phyloP scores from a whole-genome alignment of 2,113 vertebrate genomes.

The Peromyscus leucopus region DNA sequence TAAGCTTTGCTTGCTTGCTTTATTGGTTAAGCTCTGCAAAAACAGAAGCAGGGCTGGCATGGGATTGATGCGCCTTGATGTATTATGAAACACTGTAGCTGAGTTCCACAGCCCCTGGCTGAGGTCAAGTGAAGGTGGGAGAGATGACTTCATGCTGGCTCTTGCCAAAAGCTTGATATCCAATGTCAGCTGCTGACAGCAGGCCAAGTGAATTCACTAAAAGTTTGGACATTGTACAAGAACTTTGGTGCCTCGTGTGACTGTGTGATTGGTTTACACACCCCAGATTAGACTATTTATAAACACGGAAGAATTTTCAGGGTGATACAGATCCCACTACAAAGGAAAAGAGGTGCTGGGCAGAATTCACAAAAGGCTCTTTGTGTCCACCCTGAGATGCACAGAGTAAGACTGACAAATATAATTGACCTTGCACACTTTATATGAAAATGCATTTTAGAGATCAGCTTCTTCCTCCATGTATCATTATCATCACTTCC shows the following conservation, averaged over 20 bases:
- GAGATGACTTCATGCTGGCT: conserved; percentile 67
- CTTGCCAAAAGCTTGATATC: conserved; percentile 72
- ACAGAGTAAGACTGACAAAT: not conserved
- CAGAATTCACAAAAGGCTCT: not conserved
- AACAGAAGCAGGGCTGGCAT: conserved; percentile 11
- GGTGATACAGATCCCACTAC: conserved; percentile 33
- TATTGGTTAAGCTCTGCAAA: conserved; percentile 39
- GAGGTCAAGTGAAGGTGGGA: conserved; percentile 80
- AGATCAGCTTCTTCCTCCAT: not conserved
- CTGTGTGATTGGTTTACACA: not conserved
- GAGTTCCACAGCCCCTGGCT: conserved; percentile 20
- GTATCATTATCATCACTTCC: not conserved
- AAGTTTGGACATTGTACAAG: conserved; percentile 77
- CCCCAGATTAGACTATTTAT: conserved; percentile 78
- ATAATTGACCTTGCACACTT: not conserved
- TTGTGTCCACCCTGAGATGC: not conserved
- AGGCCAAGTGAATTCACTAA: conserved; percentile 82
- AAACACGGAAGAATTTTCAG: conserved; percentile 70
- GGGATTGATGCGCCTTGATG: not conserved
- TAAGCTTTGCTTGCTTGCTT: conserved; percentile 32
- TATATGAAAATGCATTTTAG: not conserved
- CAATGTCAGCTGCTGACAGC: conserved; percentile 57
- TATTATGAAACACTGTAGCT: conserved; percentile 47
- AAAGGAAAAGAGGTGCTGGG: not conserved
- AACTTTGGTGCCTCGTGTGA: conserved; percentile 79